Base-by-base conservation (phyloP, 2,797 vertebrate genomes). In the Poliocrania exsul region DNA sequence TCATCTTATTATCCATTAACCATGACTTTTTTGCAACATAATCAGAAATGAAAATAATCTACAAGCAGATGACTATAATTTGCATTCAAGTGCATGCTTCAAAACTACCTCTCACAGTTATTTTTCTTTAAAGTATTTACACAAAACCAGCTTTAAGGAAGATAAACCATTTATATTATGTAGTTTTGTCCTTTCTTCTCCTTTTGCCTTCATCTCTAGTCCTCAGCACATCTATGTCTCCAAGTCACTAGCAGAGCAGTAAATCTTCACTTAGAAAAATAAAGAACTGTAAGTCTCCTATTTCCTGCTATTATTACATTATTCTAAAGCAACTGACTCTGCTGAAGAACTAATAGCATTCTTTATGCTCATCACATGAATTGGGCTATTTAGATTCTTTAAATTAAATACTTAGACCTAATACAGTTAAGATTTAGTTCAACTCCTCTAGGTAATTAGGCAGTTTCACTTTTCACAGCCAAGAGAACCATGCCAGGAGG, bases 11-110 rank as follows among this genome's bases (percentile, higher is more conserved):
- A 90, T 18, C 35, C 26, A 80, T 90, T 85, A 90, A 62, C 66
- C 58, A 62, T 86, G 58, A 94, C 69, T 79, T 71, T 77, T 96
- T 83, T 69, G 53, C 42, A 82, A 57, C 78, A 67, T 54, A 95
- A 75, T 93, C 73, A 73, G 42, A 92, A 92, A 90, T 60, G 1
- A 69, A 84, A 91, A 81, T 54, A 70, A 71, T 62, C 88, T 83
- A 46, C 65, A 60, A 93, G 53, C 26, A 84, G 75, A 85, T 86
- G 54, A 70, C 29, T 29, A 56, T 62, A 49, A 92, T 93, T 95
- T 90, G 9, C 75, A 51, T 96, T 78, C 81, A 81, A 26, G 23
- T 84, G 72, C 25, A 29, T 66, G 16, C 57, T 92, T 23, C 16
- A 86, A 70, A 71, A 58, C 8, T 66, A 42, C 19, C 49, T 86